Conservation (phyloP, 2,888 invertebrate genomes). For the Mesoligia furuncula region DNA sequence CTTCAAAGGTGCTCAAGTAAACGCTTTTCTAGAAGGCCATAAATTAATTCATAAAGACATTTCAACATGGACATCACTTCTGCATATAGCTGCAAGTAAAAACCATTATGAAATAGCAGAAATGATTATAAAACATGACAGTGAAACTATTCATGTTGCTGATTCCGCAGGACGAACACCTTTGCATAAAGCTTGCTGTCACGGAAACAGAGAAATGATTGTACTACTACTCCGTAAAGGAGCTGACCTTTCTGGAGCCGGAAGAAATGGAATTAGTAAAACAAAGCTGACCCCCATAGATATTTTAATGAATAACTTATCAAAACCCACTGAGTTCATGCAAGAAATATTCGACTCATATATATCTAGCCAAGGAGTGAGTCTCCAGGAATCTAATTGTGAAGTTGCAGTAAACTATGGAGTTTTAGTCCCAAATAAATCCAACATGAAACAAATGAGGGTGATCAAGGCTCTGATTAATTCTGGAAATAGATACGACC, state of each 20-base stretch:
- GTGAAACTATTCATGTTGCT: constrained; percentile 66
- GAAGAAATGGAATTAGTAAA: constrained; percentile 20
- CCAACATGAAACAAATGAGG: neutral
- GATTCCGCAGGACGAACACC: constrained; percentile 40
- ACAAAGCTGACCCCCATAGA: neutral
- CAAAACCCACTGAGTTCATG: constrained; percentile 85
- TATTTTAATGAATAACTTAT: constrained; percentile 80
- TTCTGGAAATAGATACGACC: constrained; percentile 81
- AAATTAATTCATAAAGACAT: constrained; percentile 23
- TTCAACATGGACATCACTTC: constrained; percentile 35
- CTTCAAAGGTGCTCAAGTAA: constrained; percentile 61
- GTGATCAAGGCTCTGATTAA: constrained; percentile 55
- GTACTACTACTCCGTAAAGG: constrained; percentile 76
- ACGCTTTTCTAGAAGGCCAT: constrained; percentile 47
- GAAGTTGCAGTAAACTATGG: constrained; percentile 78
- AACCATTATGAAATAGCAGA: constrained; percentile 76
- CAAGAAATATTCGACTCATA: constrained; percentile 84
- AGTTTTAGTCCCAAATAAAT: neutral
- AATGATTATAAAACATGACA: constrained; percentile 76
- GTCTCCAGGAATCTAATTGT: constrained; percentile 70
- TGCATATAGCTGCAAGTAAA: constrained; percentile 79
- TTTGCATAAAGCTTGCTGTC: constrained; percentile 79
- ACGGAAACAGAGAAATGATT: constrained; percentile 88
- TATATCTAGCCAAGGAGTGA: constrained; percentile 80
- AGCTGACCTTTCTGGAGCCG: constrained; percentile 69